These are phyloP conservation scores for Heliconius ismenius DNA, from an alignment of 2,888 invertebrate species.

Conservation along the genomic window DNA sequence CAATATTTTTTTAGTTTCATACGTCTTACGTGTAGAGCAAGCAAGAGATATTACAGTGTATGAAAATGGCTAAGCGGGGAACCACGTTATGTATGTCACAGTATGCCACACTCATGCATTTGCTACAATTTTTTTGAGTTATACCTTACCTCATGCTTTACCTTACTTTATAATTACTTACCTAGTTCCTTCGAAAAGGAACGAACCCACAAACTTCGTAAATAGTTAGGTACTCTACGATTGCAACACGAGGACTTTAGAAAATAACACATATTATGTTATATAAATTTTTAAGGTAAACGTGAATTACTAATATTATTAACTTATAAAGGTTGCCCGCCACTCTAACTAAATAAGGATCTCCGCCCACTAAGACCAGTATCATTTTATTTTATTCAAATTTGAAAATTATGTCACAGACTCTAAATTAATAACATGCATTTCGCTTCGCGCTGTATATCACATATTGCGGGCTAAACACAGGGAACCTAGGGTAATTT, in stretches of 20 bases:
- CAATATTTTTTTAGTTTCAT: too few relatives aligned
- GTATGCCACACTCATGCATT: too few relatives aligned
- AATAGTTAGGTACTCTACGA: too few relatives aligned
- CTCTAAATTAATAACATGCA: background rate
- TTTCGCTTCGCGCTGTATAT: background rate
- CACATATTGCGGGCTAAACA: background rate
- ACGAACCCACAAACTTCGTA: too few relatives aligned
- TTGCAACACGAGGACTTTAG: background rate
- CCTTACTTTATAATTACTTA: too few relatives aligned
- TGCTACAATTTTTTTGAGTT: too few relatives aligned
- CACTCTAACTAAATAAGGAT: slow-evolving; percentile 27
- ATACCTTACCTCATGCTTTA: too few relatives aligned
- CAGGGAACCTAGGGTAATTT: background rate
- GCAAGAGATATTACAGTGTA: too few relatives aligned
- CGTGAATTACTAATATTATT: background rate
- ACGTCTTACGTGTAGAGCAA: too few relatives aligned
- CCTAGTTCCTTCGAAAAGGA: too few relatives aligned
- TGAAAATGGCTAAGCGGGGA: too few relatives aligned
- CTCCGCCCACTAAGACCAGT: slow-evolving; percentile 32
- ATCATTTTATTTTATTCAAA: slow-evolving; percentile 26
- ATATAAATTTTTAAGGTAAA: slow-evolving; percentile 11
- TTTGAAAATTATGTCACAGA: slow-evolving; percentile 24
- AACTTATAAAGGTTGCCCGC: slow-evolving; percentile 23
- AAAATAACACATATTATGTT: background rate
- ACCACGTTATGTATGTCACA: too few relatives aligned